Evolutionary conservation across 2,888 invertebrate species (phyloP).

Genomic region (Itoplectis maculator): DNA sequence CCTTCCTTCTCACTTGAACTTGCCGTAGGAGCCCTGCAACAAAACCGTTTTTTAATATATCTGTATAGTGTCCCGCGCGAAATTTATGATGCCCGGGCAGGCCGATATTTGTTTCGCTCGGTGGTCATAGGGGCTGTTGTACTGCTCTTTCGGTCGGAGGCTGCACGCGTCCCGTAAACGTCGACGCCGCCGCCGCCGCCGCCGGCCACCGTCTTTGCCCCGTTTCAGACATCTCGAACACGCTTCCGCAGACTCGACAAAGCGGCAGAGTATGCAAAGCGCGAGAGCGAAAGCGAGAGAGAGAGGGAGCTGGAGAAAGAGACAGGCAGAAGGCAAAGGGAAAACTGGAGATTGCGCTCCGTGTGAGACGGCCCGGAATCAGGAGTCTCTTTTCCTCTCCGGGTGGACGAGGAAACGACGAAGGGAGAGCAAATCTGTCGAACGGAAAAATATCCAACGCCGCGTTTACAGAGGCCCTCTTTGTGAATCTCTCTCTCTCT

Average conservation of each 20-base stretch:
- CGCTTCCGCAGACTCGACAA: conserved; percentile 45
- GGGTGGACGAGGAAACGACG: background rate
- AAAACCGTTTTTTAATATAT: conserved; percentile 80
- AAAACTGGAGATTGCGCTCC: conserved; percentile 46
- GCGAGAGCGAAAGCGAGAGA: conserved; percentile 25
- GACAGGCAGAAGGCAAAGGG: conserved; percentile 20
- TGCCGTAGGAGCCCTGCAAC: conserved; percentile 27
- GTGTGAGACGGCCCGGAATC: conserved; percentile 52
- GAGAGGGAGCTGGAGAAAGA: conserved; percentile 28
- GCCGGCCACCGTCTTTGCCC: conserved; percentile 44
- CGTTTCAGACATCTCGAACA: conserved; percentile 36
- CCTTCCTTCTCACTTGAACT: conserved; percentile 44
- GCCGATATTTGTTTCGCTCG: conserved; percentile 80
- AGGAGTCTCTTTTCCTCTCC: conserved; percentile 28
- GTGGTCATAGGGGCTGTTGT: conserved; percentile 18
- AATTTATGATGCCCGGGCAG: conserved; percentile 77
- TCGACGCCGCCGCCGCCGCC: conserved; percentile 43
- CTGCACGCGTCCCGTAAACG: conserved; percentile 29
- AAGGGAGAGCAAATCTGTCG: conserved; percentile 19
- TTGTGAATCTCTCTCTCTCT: conserved; percentile 4
- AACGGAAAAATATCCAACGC: conserved; percentile 3
- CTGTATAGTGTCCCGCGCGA: conserved; percentile 76
- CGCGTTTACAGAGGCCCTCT: background rate
- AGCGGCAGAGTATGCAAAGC: conserved; percentile 15
- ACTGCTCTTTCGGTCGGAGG: conserved; percentile 11